Evolutionary conservation across 2,797 vertebrate species (phyloP).

Genomic region (Carcharodon carcharias): DNA sequence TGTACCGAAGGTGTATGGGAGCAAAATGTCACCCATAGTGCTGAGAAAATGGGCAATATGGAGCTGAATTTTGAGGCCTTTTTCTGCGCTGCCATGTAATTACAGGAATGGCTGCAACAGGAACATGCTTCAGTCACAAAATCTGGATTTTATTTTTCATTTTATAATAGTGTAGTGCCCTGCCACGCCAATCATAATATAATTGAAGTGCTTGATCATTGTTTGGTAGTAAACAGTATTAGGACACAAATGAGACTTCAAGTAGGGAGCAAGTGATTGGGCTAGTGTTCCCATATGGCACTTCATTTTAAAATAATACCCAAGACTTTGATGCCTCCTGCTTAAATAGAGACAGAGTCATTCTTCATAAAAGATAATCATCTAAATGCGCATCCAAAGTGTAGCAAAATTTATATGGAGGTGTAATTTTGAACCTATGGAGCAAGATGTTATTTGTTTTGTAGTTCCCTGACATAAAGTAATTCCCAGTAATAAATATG

Average conservation of each 20-base stretch:
- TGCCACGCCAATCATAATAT: not conserved
- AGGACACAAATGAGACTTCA: not conserved
- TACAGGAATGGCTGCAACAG: not conserved
- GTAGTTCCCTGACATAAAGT: not conserved
- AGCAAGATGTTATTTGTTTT: not conserved
- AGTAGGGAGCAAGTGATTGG: not conserved
- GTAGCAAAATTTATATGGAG: not conserved
- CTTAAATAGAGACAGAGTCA: not conserved
- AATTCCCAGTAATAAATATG: not conserved
- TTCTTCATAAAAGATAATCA: not conserved
- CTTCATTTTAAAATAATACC: not conserved
- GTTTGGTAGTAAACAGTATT: not conserved
- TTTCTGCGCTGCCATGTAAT: not conserved
- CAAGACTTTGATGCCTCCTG: not conserved
- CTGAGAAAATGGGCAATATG: too few relatives aligned
- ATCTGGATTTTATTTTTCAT: not conserved
- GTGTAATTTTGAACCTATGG: not conserved
- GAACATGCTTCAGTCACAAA: not conserved
- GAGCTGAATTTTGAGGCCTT: not conserved
- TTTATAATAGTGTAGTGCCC: not conserved
- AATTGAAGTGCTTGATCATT: not conserved
- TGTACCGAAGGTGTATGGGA: not conserved
- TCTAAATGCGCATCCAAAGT: not conserved
- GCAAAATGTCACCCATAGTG: not conserved
- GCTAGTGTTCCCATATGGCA: not conserved